phyloP scores from a whole-genome alignment of 2,888 invertebrate genomes.

The Osedax frankpressi region DNA sequence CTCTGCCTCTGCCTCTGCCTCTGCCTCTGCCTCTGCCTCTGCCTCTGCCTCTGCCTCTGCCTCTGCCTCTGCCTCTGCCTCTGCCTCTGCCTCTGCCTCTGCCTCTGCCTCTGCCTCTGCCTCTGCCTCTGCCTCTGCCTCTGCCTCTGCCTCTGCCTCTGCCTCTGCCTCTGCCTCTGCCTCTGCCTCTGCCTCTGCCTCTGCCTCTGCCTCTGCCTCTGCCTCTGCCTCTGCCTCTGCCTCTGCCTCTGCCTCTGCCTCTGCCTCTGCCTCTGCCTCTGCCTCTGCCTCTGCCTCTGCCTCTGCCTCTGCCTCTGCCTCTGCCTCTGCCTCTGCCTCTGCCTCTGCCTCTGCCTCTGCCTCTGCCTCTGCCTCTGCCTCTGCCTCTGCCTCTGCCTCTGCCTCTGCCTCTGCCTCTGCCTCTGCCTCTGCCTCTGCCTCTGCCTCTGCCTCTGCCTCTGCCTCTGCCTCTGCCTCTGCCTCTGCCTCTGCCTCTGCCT shows the following conservation, averaged over 20 bases:
- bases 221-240: conserved; percentile 4
- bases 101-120: conserved; percentile 4
- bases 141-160: conserved; percentile 4
- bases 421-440: conserved; percentile 1
- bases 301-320: conserved; percentile 4
- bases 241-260: conserved; percentile 4
- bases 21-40: conserved; percentile 4
- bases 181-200: conserved; percentile 4
- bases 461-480: conserved; percentile 4
- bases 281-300: conserved; percentile 1
- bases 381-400: conserved; percentile 4
- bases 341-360: conserved; percentile 1
- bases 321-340: conserved; percentile 4
- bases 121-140: conserved; percentile 1
- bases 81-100: conserved; percentile 4
- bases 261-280: conserved; percentile 4
- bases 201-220: conserved; percentile 1
- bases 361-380: conserved; percentile 4
- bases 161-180: conserved; percentile 4
- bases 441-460: conserved; percentile 4
- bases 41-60: conserved; percentile 4
- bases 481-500: conserved; percentile 1
- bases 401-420: conserved; percentile 4
- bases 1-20: conserved; percentile 4
- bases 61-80: conserved; percentile 1